Percentiles rank a stretch among this genome's conserved stretches.
Evolutionary conservation across 2,797 vertebrate species (phyloP).

Genomic region (Triplophysa yarkandensis): DNA sequence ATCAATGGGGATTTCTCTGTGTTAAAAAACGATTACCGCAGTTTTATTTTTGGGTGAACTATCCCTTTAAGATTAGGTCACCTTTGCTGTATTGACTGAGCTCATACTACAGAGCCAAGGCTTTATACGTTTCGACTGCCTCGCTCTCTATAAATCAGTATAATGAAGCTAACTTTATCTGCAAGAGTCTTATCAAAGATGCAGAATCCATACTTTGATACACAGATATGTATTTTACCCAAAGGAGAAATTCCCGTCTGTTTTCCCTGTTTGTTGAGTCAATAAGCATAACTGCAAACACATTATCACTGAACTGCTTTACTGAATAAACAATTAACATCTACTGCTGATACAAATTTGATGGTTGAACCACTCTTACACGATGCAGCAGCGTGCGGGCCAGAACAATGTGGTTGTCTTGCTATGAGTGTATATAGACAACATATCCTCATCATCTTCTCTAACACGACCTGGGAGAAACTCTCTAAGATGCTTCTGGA

Average conservation of each 20-base stretch:
- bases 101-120: neutral
- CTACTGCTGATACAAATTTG: slow-evolving; percentile 28
- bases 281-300: slow-evolving; percentile 17
- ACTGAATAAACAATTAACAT: slow-evolving; percentile 11
- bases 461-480: no score
- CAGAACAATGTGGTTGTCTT: neutral
- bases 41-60: neutral
- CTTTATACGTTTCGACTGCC: neutral
- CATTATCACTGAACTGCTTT: slow-evolving; percentile 28
- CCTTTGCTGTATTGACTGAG: neutral
- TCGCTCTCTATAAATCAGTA: neutral
- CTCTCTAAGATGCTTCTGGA: no score
- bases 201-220: neutral
- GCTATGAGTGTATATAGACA: neutral
- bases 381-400: neutral
- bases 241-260: neutral
- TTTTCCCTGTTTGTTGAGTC: slow-evolving; percentile 21
- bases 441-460: neutral
- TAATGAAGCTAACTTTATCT: slow-evolving; percentile 14
- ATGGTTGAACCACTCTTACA: neutral
- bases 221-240: neutral
- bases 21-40: no score
- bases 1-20: no score
- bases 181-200: neutral
- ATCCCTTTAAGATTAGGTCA: neutral